Evolutionary conservation across 2,113 vertebrate genomes (phyloP).

Genomic region (Cinclus mexicanus): DNA sequence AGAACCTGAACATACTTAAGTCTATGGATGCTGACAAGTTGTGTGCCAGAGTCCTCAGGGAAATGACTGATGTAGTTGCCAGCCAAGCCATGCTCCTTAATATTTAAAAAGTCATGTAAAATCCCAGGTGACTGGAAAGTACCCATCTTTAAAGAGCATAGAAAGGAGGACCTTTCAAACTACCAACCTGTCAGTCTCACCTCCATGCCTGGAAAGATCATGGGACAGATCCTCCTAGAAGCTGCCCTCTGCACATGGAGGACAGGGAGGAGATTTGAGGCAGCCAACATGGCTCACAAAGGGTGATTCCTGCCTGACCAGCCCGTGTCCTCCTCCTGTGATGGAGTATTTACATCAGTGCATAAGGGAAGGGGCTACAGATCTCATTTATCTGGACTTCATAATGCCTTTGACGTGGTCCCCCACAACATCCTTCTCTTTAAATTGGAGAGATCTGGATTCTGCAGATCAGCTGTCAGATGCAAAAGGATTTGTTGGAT

Average conservation of each 20-base stretch:
- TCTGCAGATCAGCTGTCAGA: not conserved
- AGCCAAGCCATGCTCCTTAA: not conserved
- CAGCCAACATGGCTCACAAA: not conserved
- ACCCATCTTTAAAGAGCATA: not conserved
- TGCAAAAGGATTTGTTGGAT: not conserved
- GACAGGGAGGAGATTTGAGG: not conserved
- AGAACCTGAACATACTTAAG: not conserved
- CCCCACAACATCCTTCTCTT: not conserved
- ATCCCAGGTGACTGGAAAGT: not conserved
- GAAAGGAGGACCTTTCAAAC: not conserved
- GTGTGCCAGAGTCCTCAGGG: not conserved
- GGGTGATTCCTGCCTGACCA: not conserved
- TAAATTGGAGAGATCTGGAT: fast-evolving
- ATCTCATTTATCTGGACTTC: not conserved
- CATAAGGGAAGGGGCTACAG: fast-evolving
- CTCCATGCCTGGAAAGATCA: not conserved
- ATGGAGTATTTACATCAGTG: not conserved
- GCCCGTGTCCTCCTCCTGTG: not conserved
- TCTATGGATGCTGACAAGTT: fast-evolving
- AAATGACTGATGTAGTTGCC: not conserved
- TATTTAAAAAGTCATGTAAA: not conserved
- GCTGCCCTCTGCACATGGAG: not conserved
- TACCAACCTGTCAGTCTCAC: not conserved
- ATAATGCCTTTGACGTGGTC: not conserved
- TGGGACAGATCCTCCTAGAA: not conserved